Conservation (phyloP, 2,113 vertebrate genomes). For the Corythornis vintsioides region DNA sequence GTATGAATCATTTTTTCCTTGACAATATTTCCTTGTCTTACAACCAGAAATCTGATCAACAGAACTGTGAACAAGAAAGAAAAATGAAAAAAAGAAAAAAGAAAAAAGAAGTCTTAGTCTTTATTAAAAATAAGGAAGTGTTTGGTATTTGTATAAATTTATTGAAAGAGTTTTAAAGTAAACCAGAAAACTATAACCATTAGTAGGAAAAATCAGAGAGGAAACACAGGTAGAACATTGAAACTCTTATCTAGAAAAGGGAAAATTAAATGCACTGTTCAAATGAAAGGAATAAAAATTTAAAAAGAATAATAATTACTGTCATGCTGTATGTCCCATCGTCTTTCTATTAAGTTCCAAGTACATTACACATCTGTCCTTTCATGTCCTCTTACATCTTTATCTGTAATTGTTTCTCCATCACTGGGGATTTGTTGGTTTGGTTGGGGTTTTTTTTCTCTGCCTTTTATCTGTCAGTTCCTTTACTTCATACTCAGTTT, state of each 20-base stretch:
- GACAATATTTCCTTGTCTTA: background rate
- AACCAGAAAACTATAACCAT: background rate
- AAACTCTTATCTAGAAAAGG: background rate
- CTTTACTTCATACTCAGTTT: background rate
- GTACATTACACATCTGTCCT: background rate
- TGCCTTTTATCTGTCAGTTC: background rate
- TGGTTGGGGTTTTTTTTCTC: background rate
- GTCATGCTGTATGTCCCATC: background rate
- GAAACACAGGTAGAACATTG: background rate
- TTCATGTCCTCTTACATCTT: constrained; percentile 9
- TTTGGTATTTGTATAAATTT: background rate
- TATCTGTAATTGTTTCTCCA: background rate
- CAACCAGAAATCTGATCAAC: background rate
- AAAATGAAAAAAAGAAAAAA: no score
- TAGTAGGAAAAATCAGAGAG: background rate
- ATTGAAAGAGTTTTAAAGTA: background rate
- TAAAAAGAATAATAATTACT: background rate
- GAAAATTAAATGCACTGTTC: background rate
- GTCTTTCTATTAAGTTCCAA: background rate
- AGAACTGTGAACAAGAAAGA: background rate
- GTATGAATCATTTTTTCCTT: background rate
- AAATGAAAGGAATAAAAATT: background rate
- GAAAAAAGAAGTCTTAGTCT: background rate
- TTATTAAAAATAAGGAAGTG: background rate
- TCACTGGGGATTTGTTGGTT: background rate